Percentiles rank a stretch among this genome's conserved stretches.
These are phyloP conservation scores for Zoanthus sansibaricus DNA, from an alignment of 92 coral and sea anemone genomes.

Conservation along the genomic window DNA sequence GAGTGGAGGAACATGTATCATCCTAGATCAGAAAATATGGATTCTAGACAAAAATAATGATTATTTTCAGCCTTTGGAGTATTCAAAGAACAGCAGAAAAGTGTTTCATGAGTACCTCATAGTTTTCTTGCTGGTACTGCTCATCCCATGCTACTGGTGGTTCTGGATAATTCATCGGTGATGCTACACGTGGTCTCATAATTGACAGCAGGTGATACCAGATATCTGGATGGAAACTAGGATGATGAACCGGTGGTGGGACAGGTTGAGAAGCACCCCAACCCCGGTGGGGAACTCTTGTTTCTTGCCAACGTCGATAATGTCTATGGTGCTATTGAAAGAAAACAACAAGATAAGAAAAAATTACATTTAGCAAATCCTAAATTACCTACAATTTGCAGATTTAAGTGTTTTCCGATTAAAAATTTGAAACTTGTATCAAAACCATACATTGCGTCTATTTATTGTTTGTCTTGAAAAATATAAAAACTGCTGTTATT, in stretches of 20 bases:
- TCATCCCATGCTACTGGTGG: conserved; percentile 80
- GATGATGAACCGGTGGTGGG: conserved; percentile 61
- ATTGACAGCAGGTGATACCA: conserved; percentile 86
- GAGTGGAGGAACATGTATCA: too few species aligned
- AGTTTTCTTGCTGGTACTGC: conserved; percentile 83
- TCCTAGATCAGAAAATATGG: too few species aligned
- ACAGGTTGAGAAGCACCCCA: conserved; percentile 69
- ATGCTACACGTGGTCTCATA: conserved; percentile 79
- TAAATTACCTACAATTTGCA: too few species aligned
- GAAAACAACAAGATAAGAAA: background rate
- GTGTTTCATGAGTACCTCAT: conserved; percentile 63
- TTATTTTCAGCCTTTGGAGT: too few species aligned
- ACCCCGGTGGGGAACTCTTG: conserved; percentile 65
- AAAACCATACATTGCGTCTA: too few species aligned
- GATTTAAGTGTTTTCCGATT: too few species aligned
- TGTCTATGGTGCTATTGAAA: conserved; percentile 80
- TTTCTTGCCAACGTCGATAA: conserved; percentile 85
- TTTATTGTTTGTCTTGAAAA: too few species aligned
- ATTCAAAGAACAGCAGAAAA: too few species aligned
- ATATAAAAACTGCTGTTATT: too few species aligned
- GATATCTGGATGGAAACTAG: conserved; percentile 77
- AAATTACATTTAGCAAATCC: background rate
- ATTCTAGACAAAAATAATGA: too few species aligned
- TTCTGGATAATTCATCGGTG: conserved; percentile 64
- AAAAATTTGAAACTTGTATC: too few species aligned